Percentiles rank a stretch among this genome's conserved stretches.
Conservation (phyloP, 1,140 invertebrate species). For the Aricia agestis region DNA sequence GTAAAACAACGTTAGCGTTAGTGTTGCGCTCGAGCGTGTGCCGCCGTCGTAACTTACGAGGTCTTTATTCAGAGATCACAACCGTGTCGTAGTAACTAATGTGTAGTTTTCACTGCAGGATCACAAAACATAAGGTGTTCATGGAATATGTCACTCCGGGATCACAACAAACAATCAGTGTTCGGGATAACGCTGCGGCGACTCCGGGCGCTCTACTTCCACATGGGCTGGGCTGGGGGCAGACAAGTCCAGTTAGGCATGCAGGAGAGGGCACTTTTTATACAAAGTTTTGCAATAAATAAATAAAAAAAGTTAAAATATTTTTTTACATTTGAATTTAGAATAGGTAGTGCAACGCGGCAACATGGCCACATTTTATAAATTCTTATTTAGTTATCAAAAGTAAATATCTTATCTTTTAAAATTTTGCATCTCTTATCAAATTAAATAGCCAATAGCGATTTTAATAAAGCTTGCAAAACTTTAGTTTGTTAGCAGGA, state of each 20-base stretch:
- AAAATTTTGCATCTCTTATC: too few species aligned
- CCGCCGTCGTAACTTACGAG: slow-evolving; percentile 65
- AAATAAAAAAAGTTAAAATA: neutral
- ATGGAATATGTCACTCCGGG: slow-evolving; percentile 63
- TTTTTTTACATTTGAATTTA: slow-evolving; percentile 3
- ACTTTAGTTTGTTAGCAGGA: slow-evolving; percentile 22
- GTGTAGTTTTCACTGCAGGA: slow-evolving; percentile 71
- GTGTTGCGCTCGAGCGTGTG: slow-evolving; percentile 54
- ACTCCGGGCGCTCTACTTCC: slow-evolving; percentile 64
- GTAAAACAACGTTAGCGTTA: slow-evolving; percentile 77
- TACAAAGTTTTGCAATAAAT: slow-evolving; percentile 55
- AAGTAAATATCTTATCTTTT: too few species aligned
- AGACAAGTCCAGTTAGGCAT: slow-evolving; percentile 72
- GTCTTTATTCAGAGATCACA: slow-evolving; percentile 65
- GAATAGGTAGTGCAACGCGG: slow-evolving; percentile 1
- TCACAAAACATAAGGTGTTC: slow-evolving; percentile 75
- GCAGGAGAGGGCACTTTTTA: slow-evolving; percentile 38
- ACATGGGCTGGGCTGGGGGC: slow-evolving; percentile 67
- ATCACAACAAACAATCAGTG: slow-evolving; percentile 23
- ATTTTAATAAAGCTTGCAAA: slow-evolving; percentile 25
- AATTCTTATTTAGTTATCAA: neutral
- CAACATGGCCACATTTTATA: slow-evolving; percentile 18
- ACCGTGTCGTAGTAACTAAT: slow-evolving; percentile 71
- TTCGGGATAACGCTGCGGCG: slow-evolving; percentile 52
- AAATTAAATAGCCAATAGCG: slow-evolving; percentile 34